These are phyloP conservation scores for Stratiolaelaps scimitus DNA, from an alignment of 1,140 invertebrate species.

Conservation along the genomic window DNA sequence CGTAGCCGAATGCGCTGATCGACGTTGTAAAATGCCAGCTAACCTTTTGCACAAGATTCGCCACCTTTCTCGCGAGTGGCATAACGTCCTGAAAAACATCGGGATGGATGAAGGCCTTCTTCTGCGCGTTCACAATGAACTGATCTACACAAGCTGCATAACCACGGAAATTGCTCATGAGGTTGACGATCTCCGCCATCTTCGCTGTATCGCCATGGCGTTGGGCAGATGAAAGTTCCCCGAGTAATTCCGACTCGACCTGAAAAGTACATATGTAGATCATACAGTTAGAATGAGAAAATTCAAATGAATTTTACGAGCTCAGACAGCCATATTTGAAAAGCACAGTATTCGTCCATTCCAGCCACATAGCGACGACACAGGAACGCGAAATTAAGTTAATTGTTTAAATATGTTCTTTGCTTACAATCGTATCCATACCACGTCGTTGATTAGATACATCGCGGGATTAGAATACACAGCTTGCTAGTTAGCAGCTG, in stretches of 20 bases:
- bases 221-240: slow-evolving; percentile 7
- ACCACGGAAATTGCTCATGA: slow-evolving; percentile 16
- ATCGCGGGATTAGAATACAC: too few relatives aligned
- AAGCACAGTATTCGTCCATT: not conserved
- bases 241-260: slow-evolving; percentile 3
- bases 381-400: too few relatives aligned
- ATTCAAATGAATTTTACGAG: too few relatives aligned
- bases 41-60: slow-evolving; percentile 6
- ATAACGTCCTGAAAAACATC: slow-evolving; percentile 16
- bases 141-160: slow-evolving; percentile 19
- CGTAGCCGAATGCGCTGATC: too few relatives aligned
- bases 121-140: slow-evolving; percentile 12
- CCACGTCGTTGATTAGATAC: too few relatives aligned
- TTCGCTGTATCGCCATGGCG: not conserved
- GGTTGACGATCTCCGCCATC: not conserved
- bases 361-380: too few relatives aligned
- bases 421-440: too few relatives aligned
- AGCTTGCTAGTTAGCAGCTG: too few relatives aligned
- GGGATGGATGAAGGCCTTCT: slow-evolving; percentile 15
- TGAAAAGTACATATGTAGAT: too few relatives aligned
- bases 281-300: not conserved
- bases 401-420: too few relatives aligned
- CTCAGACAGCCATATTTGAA: not conserved
- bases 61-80: not conserved
- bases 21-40: not conserved